Percentiles rank a stretch among this genome's conserved stretches.
Conservation (phyloP, 2,888 invertebrate species). For the Dynastes maya region DNA sequence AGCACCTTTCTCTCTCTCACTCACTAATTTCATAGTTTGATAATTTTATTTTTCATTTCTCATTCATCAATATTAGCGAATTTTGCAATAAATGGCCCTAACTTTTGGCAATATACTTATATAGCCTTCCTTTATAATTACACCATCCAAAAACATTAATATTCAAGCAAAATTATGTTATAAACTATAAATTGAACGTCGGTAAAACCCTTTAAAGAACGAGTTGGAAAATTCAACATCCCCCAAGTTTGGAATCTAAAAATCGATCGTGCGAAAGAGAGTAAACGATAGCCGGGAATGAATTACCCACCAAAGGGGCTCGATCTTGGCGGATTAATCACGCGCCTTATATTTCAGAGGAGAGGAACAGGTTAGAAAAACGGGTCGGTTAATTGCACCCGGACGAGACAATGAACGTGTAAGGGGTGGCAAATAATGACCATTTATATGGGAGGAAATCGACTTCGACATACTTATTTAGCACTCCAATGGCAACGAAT, state of each 20-base stretch:
- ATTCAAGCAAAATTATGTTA: no score
- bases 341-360: neutral
- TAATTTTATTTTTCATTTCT: no score
- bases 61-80: no score
- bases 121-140: no score
- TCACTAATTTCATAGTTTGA: no score
- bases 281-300: neutral
- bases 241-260: neutral
- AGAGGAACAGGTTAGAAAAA: neutral
- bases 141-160: no score
- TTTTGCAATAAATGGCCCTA: no score
- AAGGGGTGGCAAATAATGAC: constrained; percentile 14
- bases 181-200: no score
- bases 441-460: constrained; percentile 23
- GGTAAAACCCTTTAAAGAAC: no score
- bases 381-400: constrained; percentile 15
- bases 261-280: neutral
- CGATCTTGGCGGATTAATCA: constrained; percentile 17
- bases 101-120: no score
- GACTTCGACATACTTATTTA: constrained; percentile 20
- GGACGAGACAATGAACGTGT: constrained; percentile 30
- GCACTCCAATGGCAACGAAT: constrained; percentile 8
- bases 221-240: no score
- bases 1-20: no score
- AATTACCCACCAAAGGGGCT: neutral